A percentile compares a stretch with the other conserved stretches of the same genome.
Evolutionary conservation across 2,113 vertebrate species (phyloP).

Genomic region (Misgurnus mizolepis): DNA sequence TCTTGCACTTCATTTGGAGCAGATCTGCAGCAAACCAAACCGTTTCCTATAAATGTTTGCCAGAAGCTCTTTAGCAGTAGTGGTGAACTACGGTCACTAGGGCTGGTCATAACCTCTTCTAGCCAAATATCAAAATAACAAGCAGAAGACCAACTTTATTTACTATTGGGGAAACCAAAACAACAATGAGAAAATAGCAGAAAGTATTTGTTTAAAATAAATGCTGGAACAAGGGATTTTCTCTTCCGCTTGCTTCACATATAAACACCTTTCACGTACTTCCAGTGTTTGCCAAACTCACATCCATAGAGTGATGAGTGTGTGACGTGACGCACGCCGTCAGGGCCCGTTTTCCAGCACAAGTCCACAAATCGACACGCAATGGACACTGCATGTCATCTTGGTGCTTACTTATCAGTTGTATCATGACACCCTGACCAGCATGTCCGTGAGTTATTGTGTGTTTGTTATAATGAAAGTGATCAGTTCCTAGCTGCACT

Average conservation of each 20-base stretch:
- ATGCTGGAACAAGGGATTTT: conserved; percentile 78
- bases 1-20: not conserved
- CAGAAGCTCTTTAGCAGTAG: conserved; percentile 5
- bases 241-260: conserved; percentile 89
- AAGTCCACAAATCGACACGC: conserved; percentile 43
- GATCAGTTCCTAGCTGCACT: conserved; percentile 88
- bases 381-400: conserved; percentile 11
- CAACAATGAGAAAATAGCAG: conserved; percentile 56
- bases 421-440: conserved; percentile 31
- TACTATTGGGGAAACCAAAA: conserved; percentile 33
- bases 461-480: conserved; percentile 30
- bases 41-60: not conserved
- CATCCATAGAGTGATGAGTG: conserved; percentile 57
- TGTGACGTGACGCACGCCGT: conserved; percentile 63
- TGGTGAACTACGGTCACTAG: not conserved
- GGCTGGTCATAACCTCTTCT: not conserved
- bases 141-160: conserved; percentile 37
- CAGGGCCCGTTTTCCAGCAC: conserved; percentile 48
- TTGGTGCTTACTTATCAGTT: conserved; percentile 25
- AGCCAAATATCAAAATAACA: conserved; percentile 27
- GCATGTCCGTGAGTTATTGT: conserved; percentile 41
- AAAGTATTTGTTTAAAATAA: conserved; percentile 72
- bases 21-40: not conserved
- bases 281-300: conserved; percentile 90
- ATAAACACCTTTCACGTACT: conserved; percentile 89